phyloP scores from a whole-genome alignment of 2,888 invertebrate genomes.

The Taphrorychus bicolor region DNA sequence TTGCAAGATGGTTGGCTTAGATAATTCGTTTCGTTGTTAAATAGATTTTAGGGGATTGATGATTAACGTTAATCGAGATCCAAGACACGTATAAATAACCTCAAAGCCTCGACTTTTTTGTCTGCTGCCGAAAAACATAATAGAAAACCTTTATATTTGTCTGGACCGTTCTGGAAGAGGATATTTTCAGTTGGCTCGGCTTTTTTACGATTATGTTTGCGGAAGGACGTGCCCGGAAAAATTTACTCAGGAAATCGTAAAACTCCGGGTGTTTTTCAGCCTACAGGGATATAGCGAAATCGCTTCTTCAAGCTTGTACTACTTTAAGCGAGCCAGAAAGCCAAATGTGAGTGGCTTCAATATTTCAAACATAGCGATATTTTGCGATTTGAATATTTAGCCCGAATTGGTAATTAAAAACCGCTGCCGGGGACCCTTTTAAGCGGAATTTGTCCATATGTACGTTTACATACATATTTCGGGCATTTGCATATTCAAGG shows the following conservation, averaged over 20 bases:
- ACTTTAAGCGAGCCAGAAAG: no score
- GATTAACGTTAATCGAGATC: no score
- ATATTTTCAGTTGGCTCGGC: constrained; percentile 26
- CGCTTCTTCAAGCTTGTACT: no score
- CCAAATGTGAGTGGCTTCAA: no score
- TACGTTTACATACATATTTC: constrained; percentile 18
- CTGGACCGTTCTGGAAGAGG: constrained; percentile 3
- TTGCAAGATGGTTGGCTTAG: not conserved
- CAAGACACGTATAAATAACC: not conserved
- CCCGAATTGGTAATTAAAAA: not conserved
- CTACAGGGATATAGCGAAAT: not conserved
- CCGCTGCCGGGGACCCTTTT: no score
- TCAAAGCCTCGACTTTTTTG: not conserved
- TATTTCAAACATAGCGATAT: no score
- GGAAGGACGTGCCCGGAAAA: constrained; percentile 22
- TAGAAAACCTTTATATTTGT: constrained; percentile 9
- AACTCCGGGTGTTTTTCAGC: constrained; percentile 4
- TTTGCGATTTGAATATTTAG: no score
- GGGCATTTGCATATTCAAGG: constrained; percentile 24
- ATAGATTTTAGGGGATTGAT: not conserved
- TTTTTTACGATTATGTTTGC: constrained; percentile 28
- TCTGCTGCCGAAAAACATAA: not conserved
- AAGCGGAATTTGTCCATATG: constrained; percentile 12
- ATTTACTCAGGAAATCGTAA: constrained; percentile 16
- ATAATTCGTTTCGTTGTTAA: no score